Evolutionary conservation across 2,113 vertebrate species (phyloP).

Genomic region (Acrocephalus kingi): DNA sequence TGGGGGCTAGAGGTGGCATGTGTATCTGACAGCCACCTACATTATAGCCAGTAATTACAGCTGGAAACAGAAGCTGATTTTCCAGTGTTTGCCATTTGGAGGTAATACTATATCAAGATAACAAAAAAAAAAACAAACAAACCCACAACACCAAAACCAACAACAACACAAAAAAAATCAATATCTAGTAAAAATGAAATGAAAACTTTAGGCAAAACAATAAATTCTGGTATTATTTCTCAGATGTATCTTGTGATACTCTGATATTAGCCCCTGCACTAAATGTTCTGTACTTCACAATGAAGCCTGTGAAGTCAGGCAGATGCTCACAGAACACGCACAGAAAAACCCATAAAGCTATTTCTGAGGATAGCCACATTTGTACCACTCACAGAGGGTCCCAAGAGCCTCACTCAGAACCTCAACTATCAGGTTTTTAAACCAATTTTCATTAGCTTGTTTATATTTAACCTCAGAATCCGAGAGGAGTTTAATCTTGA

Average conservation of each 20-base stretch:
- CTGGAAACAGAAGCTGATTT: not conserved
- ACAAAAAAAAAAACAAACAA: not conserved
- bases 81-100: not conserved
- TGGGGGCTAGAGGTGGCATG: fast-evolving
- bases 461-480: not conserved
- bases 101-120: not conserved
- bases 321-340: not conserved
- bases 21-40: not conserved
- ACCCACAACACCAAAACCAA: too few relatives aligned
- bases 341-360: not conserved
- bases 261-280: not conserved
- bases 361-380: not conserved
- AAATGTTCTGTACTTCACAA: not conserved
- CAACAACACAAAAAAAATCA: not conserved
- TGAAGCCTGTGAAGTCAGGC: not conserved
- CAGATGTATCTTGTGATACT: not conserved
- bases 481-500: not conserved
- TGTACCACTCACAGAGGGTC: not conserved
- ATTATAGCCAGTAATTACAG: not conserved
- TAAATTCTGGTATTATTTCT: not conserved
- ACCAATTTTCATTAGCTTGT: not conserved
- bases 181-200: not conserved
- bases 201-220: not conserved
- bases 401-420: not conserved
- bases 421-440: not conserved